Evolutionary conservation across 2,113 vertebrate species (phyloP).

Genomic region (Psittacara wagleri): DNA sequence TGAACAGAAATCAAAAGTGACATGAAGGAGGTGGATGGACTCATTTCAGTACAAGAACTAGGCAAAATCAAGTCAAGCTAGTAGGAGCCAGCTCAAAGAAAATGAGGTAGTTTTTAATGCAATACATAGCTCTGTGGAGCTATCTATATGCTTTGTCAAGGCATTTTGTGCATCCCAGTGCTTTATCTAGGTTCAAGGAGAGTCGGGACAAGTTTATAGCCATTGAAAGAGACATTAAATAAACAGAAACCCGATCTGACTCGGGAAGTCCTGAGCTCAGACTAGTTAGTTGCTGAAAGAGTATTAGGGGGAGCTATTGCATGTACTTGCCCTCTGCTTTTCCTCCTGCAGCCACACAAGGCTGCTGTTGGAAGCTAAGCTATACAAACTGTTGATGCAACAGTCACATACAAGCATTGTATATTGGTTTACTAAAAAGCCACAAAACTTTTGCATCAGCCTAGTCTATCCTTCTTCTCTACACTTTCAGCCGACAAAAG

Average conservation of each 20-base stretch:
- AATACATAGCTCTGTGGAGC: not conserved
- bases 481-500: not conserved
- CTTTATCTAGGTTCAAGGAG: not conserved
- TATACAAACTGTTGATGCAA: not conserved
- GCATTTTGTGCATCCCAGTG: not conserved
- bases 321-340: not conserved
- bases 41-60: not conserved
- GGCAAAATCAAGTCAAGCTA: not conserved
- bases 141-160: not conserved
- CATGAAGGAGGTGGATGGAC: not conserved
- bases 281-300: constrained; percentile 5
- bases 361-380: not conserved
- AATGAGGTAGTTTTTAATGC: not conserved
- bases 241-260: constrained; percentile 47
- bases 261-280: not conserved
- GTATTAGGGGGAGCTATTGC: constrained; percentile 40
- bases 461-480: not conserved
- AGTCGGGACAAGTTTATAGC: constrained; percentile 3
- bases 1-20: constrained; percentile 10
- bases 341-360: not conserved
- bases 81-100: not conserved
- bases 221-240: constrained; percentile 11
- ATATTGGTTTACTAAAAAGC: not conserved
- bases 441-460: not conserved
- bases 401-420: not conserved